Evolutionary conservation across 2,797 vertebrate species (phyloP), one percentile per base, ranked within the genome.

Genomic region (Enteromius treurensis): DNA sequence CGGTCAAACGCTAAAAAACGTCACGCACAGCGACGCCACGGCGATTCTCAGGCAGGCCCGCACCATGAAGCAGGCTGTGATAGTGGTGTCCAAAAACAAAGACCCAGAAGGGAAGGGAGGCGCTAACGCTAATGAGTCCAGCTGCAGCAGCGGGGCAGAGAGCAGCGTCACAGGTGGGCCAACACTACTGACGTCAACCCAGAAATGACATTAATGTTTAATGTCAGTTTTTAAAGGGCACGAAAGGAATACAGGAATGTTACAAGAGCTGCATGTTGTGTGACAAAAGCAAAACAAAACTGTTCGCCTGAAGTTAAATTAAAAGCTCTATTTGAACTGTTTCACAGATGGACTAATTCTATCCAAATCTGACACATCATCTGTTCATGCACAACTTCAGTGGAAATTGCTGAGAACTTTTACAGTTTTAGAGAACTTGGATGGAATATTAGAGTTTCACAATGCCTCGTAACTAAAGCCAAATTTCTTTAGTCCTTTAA

Each of bases 1-100:
- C 0, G 97, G 98, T 13, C 96, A 97, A 85, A 96, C 94, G 0
- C 94, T 99, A 45, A 96, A 95, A 75, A 94, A 95, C 0, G 89
- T 94, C 0, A 96, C 95, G 0, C 98, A 99, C 85, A 89, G 65
- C 0, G 95, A 96, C 0, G 97, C 96, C 58, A 96, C 96, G 2
- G 91, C 92, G 0, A 94, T 95, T 67, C 87, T 99, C 79, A 93
- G 97, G 2, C 96, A 96, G 78, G 95, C 97, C 3, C 96, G 97
- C 13, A 90, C 87, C 29, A 93, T 95, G 51, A 90, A 88, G 82
- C 94, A 97, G 87, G 97, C 97, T 0, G 97, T 99, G 80, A 91
- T 99, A 26, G 97, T 99, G 51, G 91, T 97, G 4, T 93, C 93
- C 85, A 97, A 94, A 86, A 92, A 83, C 87, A 11, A 90, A 37